Evolutionary conservation across 2,888 invertebrate genomes (phyloP).

Genomic region (Lasioglossum leucozonium): DNA sequence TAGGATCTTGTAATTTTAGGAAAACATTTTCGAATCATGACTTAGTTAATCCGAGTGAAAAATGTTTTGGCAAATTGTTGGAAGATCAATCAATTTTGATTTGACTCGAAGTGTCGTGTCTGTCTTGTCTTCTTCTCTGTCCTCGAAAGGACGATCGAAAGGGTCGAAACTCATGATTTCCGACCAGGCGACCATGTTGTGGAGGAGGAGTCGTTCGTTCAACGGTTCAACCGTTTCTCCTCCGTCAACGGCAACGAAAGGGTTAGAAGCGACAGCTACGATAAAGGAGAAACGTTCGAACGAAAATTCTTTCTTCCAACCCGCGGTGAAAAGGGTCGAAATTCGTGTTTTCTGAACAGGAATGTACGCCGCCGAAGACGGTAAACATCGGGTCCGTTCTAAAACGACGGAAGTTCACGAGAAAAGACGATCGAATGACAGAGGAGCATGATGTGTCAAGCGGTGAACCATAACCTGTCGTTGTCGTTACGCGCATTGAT

Average conservation of each 20-base stretch:
- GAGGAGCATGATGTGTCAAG: not conserved
- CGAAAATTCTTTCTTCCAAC: conserved; percentile 2
- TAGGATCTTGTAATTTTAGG: not conserved
- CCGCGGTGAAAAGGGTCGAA: not conserved
- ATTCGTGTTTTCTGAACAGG: conserved; percentile 12
- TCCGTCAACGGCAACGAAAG: not conserved
- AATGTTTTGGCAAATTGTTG: not conserved
- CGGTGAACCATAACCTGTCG: not conserved
- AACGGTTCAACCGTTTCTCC: not conserved
- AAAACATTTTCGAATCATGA: not conserved
- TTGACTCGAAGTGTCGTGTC: not conserved
- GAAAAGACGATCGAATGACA: conserved; percentile 9
- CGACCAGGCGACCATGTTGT: not conserved
- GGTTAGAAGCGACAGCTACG: conserved; percentile 2
- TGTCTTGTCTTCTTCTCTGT: no score
- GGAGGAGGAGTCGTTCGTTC: not conserved
- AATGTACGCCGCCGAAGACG: not conserved
- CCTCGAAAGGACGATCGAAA: conserved; percentile 3
- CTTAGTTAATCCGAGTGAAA: not conserved
- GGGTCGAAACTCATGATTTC: conserved; percentile 20
- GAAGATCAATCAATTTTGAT: not conserved
- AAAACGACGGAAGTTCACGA: conserved; percentile 16
- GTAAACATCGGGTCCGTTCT: not conserved
- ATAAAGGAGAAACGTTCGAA: conserved; percentile 9
- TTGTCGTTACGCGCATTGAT: not conserved